Base-by-base conservation (phyloP, 2,797 vertebrate genomes). In the Gallirallus australis region DNA sequence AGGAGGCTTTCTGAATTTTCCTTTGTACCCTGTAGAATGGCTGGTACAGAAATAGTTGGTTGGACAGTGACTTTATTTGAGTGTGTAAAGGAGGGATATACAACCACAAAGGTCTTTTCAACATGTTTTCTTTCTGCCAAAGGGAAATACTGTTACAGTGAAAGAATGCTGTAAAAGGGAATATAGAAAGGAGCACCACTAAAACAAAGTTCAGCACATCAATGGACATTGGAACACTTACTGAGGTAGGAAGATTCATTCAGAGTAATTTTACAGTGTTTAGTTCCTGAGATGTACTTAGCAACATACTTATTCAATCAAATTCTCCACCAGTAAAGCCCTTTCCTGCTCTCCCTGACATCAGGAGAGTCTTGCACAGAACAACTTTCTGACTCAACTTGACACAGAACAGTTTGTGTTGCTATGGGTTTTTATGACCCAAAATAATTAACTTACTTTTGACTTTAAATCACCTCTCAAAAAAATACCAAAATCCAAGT, bases 381-480 rank as follows among this genome's bases (percentile, higher is more conserved):
- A 42, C 11, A 70, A 24, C 0, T 23, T 95, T 81, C 73, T 68
- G 45, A 35, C 48, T 50, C 5, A 63, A 7, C 59, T 83, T 60
- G 11, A 82, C 42, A 48, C 19, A 66, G 28, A 37, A 27, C 25
- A 33, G 45, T 28, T 40, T 61, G 7, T 60, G 31, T 52, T 53
- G 7, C 18, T 88, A 10, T 21, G 33, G 8, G 30, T 3, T 0
- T 64, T 90, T 61, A 47, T 61, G 54, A 31, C 31, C 15, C 83
- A 78, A 95, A 93, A 86, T 61, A 20, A 50, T 68, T 83, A 75
- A 45, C 33, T 81, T 75, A 30, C 2, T 54, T 37, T 77, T 71
- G 39, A 48, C 25, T 81, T 75, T 68, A 81, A 90, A 86, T 48
- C 3, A 59, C 2, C 5, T 78, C 23, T 71, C 30, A 84, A 91